Base-by-base conservation (phyloP, 1,140 invertebrate genomes). In the Lepidurus arcticus region DNA sequence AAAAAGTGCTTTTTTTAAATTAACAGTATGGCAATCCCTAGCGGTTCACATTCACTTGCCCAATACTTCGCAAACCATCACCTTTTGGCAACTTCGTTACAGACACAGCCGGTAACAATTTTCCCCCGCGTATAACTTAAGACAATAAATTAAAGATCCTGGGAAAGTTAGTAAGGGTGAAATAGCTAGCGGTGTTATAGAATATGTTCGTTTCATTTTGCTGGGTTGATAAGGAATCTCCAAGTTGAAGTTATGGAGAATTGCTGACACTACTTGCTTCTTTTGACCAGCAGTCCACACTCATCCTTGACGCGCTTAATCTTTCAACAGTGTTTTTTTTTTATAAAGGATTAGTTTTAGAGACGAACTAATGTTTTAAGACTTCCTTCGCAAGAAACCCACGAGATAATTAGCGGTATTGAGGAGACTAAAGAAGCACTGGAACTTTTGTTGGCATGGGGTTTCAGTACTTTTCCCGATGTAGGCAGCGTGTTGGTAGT, bases 401-500 rank as follows among this genome's bases (percentile, higher is more conserved):
- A 78, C 43, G 42, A 78, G 42, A 44, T 44, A 78, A 74, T 78
- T 78, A 10, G 73, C 78, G 9, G 78, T 45, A 44, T 73, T 74
- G 16, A 78, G 65, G 11, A 78, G 26, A 44, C 73, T 78, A 44
- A 78, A 78, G 21, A 74, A 73, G 24, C 78, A 78, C 42, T 45
- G 73, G 44, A 75, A 78, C n/a, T 47, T 73, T 45, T 73, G 78
- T 8, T 78, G 44, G n/a, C 78, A 78, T 13, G 21, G 42, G 45
- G 74, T 47, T 9, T 75, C 21, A 21, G 21, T 44, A 44, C 75
- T 44, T n/a, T 44, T 42, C 16, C 78, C 78, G 21, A 74, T 75
- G 21, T 44, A 44, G 16, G 78, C 78, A 10, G 78, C 78, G 42
- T 44, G 73, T 74, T 78, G 73, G 73, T 44, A 78, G n/a, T 24